Evolutionary conservation across 2,797 vertebrate species (phyloP), one percentile per base, ranked within the genome.

Genomic region (Hapalemur alaotrensis): DNA sequence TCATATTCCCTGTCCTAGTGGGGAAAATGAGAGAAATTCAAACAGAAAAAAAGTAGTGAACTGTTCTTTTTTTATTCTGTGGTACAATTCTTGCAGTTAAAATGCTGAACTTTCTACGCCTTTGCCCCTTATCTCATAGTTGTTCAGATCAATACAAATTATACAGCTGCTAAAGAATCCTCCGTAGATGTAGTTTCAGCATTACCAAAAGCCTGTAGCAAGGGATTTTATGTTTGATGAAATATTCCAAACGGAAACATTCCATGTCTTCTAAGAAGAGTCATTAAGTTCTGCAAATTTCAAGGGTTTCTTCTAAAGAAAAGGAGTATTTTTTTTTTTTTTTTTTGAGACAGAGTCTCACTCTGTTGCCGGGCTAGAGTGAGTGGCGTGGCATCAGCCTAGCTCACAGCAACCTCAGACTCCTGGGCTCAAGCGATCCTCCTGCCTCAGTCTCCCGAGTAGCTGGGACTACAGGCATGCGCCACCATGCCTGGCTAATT

Each of bases 121-220:
- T 91, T 96, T 93, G 73, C 57, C 10, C 52, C 57, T 82, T 76
- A 73, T 59, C 69, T 97, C 83, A 93, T 46, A 91, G 80, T 76
- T 85, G 76, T 76, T 86, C 38, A 78, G 81, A 92, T 93, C 86
- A 72, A 83, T 90, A 91, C 73, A 93, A 85, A 93, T 79, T 87
- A 79, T 28, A 61, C 10, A 52, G 22, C 30, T 82, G 48, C 46
- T 80, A 30, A 91, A 91, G 30, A 76, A 48, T 32, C 50, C 35
- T 92, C 25, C 0, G 1, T 14, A 92, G 81, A 75, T 4, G 32
- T 38, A 91, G 7, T 75, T 69, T 65, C n/a, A 22, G 65, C 92
- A n/a, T 57, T 67, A 67, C 63, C 1, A 4, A 85, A 84, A 94
- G 17, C 35, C 48, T 32, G 18, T n/a, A 75, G 30, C 14, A 73